Percentiles rank a stretch among this genome's conserved stretches.
Evolutionary conservation across 2,113 vertebrate species (phyloP).

Genomic region (Misgurnus anguillicaudatus): DNA sequence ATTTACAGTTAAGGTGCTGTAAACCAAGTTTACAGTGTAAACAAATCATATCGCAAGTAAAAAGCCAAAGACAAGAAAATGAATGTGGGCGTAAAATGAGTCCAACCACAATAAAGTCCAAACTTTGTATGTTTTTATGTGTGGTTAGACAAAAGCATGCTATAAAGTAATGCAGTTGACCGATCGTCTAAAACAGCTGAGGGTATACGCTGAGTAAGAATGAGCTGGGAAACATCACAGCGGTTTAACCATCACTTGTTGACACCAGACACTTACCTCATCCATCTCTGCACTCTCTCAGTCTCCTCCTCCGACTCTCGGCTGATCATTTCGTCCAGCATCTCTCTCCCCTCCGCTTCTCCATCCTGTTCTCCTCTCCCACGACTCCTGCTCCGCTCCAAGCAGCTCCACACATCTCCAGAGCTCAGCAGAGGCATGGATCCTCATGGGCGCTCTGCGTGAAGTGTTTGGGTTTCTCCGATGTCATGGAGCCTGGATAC

Average conservation of each 20-base stretch:
- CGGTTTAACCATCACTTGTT: not conserved
- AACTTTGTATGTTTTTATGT: not conserved
- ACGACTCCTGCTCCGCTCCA: not conserved
- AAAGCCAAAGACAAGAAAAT: no score
- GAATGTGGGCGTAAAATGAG: no score
- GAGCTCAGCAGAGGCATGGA: slow-evolving; percentile 52
- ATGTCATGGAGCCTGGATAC: not conserved
- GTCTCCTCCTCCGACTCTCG: slow-evolving; percentile 15
- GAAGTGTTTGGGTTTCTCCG: slow-evolving; percentile 12
- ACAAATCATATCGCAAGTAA: no score
- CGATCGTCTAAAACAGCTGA: not conserved
- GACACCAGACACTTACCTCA: slow-evolving; percentile 45
- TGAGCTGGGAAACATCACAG: not conserved
- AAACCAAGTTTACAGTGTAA: no score
- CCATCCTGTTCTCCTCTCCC: not conserved
- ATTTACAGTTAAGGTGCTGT: no score
- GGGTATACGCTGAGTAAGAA: not conserved
- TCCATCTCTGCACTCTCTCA: slow-evolving; percentile 31
- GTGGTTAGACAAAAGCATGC: no score
- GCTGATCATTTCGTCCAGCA: not conserved
- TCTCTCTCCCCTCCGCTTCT: slow-evolving; percentile 46
- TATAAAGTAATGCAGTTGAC: not conserved
- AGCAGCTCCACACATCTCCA: slow-evolving; percentile 10
- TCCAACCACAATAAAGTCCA: no score
- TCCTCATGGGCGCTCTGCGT: not conserved